Base-by-base conservation (phyloP, 2,888 invertebrate genomes). In the Pyrochroa serraticornis region DNA sequence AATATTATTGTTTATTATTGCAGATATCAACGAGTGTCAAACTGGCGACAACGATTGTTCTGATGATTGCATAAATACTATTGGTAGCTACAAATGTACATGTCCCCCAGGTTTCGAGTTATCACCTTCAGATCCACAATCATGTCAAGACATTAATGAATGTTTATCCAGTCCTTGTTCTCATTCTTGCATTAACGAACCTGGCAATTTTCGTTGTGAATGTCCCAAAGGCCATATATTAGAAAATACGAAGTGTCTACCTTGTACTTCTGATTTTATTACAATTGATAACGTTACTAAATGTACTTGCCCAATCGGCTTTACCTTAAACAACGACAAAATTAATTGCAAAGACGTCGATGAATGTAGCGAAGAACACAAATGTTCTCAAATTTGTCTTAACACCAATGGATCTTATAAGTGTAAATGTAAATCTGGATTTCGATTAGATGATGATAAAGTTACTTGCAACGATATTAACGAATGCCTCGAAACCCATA, bases 151-250 rank as follows among this genome's bases (percentile, higher is more conserved):
- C 47, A 65, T 79, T 12, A 71, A 81, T 59, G 81, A 81, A 56
- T 80, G 81, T 50, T 67, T 72, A 1, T 47, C 62, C 6, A 73
- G 76, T 41, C 80, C 81, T 46, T 83, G 84, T 47, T 80, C 83
- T 2, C 79, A 82, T 57, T 71, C 77, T 22, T 90, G 90, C 71
- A 79, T 84, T 37, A 88, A 89, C 70, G 82, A 82, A 0, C 72
- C 79, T 7, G 89, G 89, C 9, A 83, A 84, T 13, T 88, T 82
- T 70, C 74, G 77, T 33, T 90, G 90, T 70, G 73, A 60, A 75
- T 75, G 75, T 49, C 72, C 74, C 2, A 58, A 64, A 54, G 71
- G 63, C 6, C 62, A 69, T 12, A 64, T 65, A 8, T 52, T 71
- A 6, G 55, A 67, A 32, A 63, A 67, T 38, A 46, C 48, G 13